These are phyloP conservation scores for Drosophila flavopinicola DNA, from an alignment of 2,888 invertebrate genomes.

Conservation along the genomic window DNA sequence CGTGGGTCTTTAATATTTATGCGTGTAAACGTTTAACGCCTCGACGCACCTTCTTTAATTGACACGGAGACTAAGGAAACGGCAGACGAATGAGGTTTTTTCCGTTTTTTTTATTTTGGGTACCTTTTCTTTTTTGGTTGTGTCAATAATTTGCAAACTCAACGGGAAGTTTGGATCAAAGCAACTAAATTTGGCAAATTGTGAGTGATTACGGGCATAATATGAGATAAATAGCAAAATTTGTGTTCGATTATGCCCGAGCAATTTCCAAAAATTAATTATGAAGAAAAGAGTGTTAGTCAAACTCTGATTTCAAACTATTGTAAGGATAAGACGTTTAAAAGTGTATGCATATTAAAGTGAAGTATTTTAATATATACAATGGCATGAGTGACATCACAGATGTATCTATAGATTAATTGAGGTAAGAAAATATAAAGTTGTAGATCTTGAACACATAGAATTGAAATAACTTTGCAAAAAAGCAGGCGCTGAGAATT, in stretches of 20 bases:
- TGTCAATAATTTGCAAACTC: constrained; percentile 16
- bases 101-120: neutral
- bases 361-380: too few relatives aligned
- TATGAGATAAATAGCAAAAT: constrained; percentile 2
- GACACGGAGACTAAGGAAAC: constrained; percentile 10
- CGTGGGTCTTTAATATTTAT: constrained; percentile 56
- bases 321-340: too few relatives aligned
- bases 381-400: too few relatives aligned
- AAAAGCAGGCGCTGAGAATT: neutral
- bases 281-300: neutral
- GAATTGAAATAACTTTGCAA: too few relatives aligned
- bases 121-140: constrained; percentile 6
- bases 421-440: too few relatives aligned
- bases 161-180: constrained; percentile 24
- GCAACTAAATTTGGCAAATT: constrained; percentile 23
- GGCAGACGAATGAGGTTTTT: constrained; percentile 6
- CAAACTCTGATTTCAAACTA: too few relatives aligned
- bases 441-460: too few relatives aligned
- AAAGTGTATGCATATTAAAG: too few relatives aligned
- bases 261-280: neutral
- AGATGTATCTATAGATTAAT: too few relatives aligned
- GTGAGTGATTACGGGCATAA: neutral
- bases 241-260: neutral
- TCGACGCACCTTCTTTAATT: constrained; percentile 33
- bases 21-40: constrained; percentile 66